Conservation (phyloP, 2,797 vertebrate species). For the Rachycentron canadum region DNA sequence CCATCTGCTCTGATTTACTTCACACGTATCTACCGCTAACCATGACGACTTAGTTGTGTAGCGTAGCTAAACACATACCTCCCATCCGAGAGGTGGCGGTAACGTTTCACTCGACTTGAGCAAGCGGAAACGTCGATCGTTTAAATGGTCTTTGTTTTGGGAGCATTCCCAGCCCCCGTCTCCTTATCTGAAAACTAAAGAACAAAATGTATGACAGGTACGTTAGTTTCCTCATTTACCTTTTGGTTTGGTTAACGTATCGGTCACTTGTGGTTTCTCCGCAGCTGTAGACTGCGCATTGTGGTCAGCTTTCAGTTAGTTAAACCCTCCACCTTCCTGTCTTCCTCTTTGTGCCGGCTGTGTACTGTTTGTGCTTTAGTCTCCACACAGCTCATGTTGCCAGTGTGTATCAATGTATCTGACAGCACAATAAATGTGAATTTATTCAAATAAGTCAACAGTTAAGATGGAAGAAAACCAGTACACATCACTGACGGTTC, state of each 20-base stretch:
- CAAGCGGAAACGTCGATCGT: constrained; percentile 30
- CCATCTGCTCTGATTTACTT: background rate
- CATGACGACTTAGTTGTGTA: too few species aligned
- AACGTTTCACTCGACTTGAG: background rate
- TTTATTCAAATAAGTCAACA: constrained; percentile 80
- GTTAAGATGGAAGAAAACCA: constrained; percentile 86
- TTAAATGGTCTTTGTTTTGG: constrained; percentile 84
- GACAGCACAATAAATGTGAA: constrained; percentile 71
- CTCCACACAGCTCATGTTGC: constrained; percentile 29
- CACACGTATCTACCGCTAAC: accelerated
- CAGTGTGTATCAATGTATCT: constrained; percentile 35
- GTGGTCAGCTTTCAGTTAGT: constrained; percentile 35
- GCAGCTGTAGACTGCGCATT: background rate
- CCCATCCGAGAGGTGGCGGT: constrained; percentile 52
- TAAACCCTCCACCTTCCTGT: constrained; percentile 31
- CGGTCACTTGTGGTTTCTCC: background rate
- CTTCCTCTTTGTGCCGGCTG: constrained; percentile 51
- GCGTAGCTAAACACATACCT: background rate
- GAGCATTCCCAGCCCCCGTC: constrained; percentile 44
- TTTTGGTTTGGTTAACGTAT: constrained; percentile 12
- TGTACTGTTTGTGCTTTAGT: constrained; percentile 5
- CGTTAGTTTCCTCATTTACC: constrained; percentile 38
- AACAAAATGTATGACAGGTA: constrained; percentile 82
- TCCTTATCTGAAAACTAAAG: constrained; percentile 57
- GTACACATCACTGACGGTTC: constrained; percentile 83